These are phyloP conservation scores for Amblyornis subalaris DNA, from an alignment of 2,113 vertebrate genomes.

Conservation along the genomic window DNA sequence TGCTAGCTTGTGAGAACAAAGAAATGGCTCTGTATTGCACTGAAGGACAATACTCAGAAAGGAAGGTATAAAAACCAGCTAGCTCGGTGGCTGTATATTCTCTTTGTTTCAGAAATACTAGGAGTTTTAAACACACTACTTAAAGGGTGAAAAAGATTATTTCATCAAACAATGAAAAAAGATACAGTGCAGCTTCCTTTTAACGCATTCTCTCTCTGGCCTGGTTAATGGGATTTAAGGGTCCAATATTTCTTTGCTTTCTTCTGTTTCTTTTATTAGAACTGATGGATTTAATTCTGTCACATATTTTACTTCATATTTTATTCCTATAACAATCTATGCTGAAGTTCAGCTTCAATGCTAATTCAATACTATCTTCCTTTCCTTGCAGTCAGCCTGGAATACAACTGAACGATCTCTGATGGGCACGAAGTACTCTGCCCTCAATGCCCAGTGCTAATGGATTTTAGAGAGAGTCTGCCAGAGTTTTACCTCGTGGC, in stretches of 20 bases:
- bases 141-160: conserved; percentile 78
- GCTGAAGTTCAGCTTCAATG: conserved; percentile 57
- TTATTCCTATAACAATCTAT: conserved; percentile 66
- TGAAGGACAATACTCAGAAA: conserved; percentile 80
- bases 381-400: conserved; percentile 24
- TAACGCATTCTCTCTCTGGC: conserved; percentile 64
- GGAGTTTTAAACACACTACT: conserved; percentile 69
- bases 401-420: conserved; percentile 35
- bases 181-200: conserved; percentile 70
- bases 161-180: conserved; percentile 75
- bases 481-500: conserved; percentile 38
- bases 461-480: conserved; percentile 44
- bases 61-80: conserved; percentile 78
- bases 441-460: conserved; percentile 50
- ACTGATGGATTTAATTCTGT: conserved; percentile 69
- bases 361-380: conserved; percentile 58
- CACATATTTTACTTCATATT: conserved; percentile 65
- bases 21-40: conserved; percentile 80
- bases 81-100: conserved; percentile 73
- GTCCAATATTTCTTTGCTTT: conserved; percentile 67
- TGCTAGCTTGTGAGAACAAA: conserved; percentile 84
- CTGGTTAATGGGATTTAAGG: conserved; percentile 70
- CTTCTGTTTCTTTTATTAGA: conserved; percentile 69
- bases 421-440: conserved; percentile 48
- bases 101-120: conserved; percentile 80